Evolutionary conservation across 2,888 invertebrate genomes (phyloP), one percentile per base, ranked within the genome.

Genomic region (Trimorus sp.): DNA sequence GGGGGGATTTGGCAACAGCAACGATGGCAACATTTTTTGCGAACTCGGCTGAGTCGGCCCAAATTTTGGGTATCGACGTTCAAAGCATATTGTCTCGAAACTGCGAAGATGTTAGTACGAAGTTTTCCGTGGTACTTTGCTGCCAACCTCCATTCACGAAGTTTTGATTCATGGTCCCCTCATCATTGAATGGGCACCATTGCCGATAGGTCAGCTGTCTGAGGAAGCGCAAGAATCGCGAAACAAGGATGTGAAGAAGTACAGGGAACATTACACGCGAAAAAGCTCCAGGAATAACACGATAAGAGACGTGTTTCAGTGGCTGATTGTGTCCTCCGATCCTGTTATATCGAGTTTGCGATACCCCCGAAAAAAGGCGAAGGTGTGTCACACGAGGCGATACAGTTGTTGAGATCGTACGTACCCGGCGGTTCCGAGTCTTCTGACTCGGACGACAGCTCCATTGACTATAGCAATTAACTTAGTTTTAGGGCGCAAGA

Each of bases 171-270:
- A 62, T 36, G 71, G 71, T 37, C 51, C 53, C 7, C n/a, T 16
- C 14, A 60, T 62, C 37, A 36, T 71, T 8, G 62, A 71, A 36
- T 81, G 74, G 15, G 76, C 83, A 42, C 12, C 84, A 63, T 74
- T 88, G n/a, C 86, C 89, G 37, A 86, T 88, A 26, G 86, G 87
- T 36, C 82, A 85, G 54, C 49, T 87, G 42, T 87, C 87, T 15
- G 86, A 88, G 80, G 89, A 89, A 70, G 88, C 88, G 2, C 88
- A 88, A 81, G 88, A 89, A 74, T 75, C 86, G 12, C 75, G 84
- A 16, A 86, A 86, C 71, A 85, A 87, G 74, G 66, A 63, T 54
- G 56, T 65, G 26, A 77, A 84, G 71, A 79, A 69, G 51, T 86
- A 68, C 45, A 54, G 86, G 15, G 82, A 84, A 75, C 5, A 45